Conservation (phyloP, 2,113 vertebrate genomes). For the Rafetus swinhoei region DNA sequence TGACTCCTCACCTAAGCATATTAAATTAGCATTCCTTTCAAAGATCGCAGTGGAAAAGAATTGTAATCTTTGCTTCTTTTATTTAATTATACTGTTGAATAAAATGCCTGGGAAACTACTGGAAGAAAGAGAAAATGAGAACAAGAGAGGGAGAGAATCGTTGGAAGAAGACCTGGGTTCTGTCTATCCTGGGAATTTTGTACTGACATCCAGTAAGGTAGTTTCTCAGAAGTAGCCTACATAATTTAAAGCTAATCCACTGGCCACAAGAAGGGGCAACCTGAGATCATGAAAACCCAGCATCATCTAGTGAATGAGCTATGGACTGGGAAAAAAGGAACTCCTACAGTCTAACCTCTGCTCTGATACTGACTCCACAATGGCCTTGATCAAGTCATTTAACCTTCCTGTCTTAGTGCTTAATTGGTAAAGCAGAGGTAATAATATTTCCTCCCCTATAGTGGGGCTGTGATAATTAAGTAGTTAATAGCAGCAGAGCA, state of each 20-base stretch:
- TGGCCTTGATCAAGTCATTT: not conserved
- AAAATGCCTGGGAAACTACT: not conserved
- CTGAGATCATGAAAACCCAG: not conserved
- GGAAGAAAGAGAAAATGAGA: rapidly evolving
- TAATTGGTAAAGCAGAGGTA: rapidly evolving
- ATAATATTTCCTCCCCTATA: rapidly evolving
- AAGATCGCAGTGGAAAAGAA: constrained; percentile 31
- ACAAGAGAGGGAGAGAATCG: not conserved
- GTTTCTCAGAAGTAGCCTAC: not conserved
- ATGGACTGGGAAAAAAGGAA: not conserved
- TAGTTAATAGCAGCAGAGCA: rapidly evolving
- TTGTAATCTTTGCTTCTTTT: not conserved
- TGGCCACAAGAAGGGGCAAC: not conserved
- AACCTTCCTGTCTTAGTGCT: not conserved
- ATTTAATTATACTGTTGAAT: constrained; percentile 43
- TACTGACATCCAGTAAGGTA: not conserved
- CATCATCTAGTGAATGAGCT: not conserved
- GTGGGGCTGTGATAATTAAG: not conserved
- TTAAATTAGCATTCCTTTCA: constrained; percentile 59
- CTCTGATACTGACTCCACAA: rapidly evolving
- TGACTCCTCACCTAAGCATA: constrained; percentile 39
- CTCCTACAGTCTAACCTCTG: not conserved
- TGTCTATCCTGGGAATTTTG: not conserved
- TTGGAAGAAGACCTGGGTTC: not conserved
- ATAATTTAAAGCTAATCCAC: not conserved